phyloP scores from a whole-genome alignment of 2,888 invertebrate genomes.

The Fragum whitleyi region DNA sequence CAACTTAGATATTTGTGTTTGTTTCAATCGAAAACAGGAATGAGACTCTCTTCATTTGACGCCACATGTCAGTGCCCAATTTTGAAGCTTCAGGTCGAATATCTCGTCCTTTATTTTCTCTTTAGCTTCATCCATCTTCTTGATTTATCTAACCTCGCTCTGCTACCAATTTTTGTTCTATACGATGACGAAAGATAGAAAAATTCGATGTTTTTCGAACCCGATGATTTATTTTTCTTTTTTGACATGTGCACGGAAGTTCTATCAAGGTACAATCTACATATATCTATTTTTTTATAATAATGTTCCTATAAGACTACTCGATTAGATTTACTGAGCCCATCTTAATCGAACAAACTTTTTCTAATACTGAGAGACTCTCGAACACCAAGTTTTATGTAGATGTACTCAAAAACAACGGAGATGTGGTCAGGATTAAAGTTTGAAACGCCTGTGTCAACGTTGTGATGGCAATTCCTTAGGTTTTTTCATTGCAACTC shows the following conservation, averaged over 20 bases:
- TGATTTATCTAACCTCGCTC: not conserved
- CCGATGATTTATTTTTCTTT: not conserved
- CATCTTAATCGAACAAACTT: not conserved
- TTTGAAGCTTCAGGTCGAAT: slow-evolving; percentile 1
- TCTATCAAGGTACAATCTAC: not conserved
- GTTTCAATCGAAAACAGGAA: not conserved
- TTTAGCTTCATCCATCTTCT: not conserved
- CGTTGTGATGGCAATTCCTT: too few relatives aligned
- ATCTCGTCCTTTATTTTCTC: not conserved
- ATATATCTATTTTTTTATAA: not conserved
- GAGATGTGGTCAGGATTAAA: too few relatives aligned
- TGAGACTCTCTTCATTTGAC: slow-evolving; percentile 2
- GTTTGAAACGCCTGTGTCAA: too few relatives aligned
- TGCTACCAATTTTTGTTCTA: slow-evolving; percentile 2
- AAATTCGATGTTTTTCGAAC: not conserved
- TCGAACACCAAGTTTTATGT: too few relatives aligned
- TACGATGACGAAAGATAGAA: not conserved
- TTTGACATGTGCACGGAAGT: not conserved
- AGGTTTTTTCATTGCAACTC: too few relatives aligned
- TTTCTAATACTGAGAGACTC: not conserved
- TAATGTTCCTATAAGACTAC: not conserved
- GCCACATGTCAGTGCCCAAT: not conserved
- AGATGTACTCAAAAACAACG: too few relatives aligned
- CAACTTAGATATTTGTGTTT: not conserved
- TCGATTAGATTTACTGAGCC: not conserved